Base-by-base conservation (phyloP, 2,113 vertebrate species). In the Lepisosteus oculatus region DNA sequence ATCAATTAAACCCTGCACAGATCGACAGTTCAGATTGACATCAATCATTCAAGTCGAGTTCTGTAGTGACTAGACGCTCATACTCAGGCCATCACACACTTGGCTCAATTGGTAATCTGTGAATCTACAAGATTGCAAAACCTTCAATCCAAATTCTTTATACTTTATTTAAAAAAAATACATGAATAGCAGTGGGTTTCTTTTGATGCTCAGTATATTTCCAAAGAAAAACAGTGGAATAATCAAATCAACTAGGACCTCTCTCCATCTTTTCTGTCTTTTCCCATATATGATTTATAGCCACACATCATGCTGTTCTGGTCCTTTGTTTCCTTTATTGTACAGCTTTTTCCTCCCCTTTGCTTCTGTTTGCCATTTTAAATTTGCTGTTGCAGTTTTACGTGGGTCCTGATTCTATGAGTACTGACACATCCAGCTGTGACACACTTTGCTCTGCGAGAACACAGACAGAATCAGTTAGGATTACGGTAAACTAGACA, bases 271-370 rank as follows among this genome's bases (percentile, higher is more conserved):
- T 47, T 1, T 14, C 14, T 2, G 1, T 4, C 43, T 5, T n/a
- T 67, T 3, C 45, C 67, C 13, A 1, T 55, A 5, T 41, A 41
- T 3, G 6, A 9, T 55, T 51, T 55, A 12, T 9, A 41, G 15
- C 47, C 12, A 29, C 14, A 55, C 8, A n/a, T 55, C 56, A 76
- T n/a, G 14, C 13, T 44, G 81, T 43, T n/a, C 17, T 9, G 8
- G 15, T 42, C 54, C 44, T 29, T 61, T 17, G 42, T 12, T 44
- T 54, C 62, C 68, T 13, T 65, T 56, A 42, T 3, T 54, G n/a
- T 45, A 8, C 17, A 14, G 55, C 51, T 57, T 43, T 3, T 59
- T 66, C 45, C 29, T 9, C 17, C 55, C 12, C 7, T 12, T 9
- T 13, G 6, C 41, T 43, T 12, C 17, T 29, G 47, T 56, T 55